Percentiles rank a stretch among this genome's conserved stretches.
These are phyloP conservation scores for Leptopilina drosophilae DNA, from an alignment of 2,888 invertebrate species.

Conservation along the genomic window DNA sequence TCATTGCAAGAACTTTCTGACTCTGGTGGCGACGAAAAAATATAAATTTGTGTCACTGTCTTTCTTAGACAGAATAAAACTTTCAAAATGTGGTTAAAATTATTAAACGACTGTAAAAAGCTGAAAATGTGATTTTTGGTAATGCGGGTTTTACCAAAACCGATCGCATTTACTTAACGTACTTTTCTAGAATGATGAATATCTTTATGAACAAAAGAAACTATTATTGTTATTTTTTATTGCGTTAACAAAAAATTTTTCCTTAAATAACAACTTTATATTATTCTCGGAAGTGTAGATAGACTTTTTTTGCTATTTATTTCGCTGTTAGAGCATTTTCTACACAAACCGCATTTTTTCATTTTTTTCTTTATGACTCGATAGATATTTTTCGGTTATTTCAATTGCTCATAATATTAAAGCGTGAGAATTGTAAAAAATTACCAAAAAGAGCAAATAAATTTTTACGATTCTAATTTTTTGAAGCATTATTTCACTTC, in stretches of 20 bases:
- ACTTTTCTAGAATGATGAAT: not conserved
- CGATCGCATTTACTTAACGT: not conserved
- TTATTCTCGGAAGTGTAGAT: not conserved
- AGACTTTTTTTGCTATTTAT: not conserved
- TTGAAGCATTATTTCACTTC: too few species aligned
- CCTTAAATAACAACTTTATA: not conserved
- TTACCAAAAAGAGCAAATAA: too few species aligned
- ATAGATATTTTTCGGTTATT: not conserved
- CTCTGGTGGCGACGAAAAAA: too few species aligned
- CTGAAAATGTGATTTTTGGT: too few species aligned
- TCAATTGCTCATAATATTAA: not conserved
- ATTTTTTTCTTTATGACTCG: not conserved
- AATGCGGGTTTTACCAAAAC: not conserved
- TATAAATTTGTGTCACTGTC: too few species aligned
- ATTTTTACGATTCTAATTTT: too few species aligned
- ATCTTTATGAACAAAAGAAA: not conserved
- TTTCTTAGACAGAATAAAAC: too few species aligned
- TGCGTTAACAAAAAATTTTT: not conserved
- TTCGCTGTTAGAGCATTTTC: not conserved
- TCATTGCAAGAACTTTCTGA: too few species aligned
- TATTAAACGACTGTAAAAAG: too few species aligned
- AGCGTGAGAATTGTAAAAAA: not conserved
- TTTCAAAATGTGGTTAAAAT: too few species aligned
- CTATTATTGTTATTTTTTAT: not conserved
- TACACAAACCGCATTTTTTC: not conserved